A percentile compares a stretch with the other conserved stretches of the same genome.
Evolutionary conservation across 2,888 invertebrate species (phyloP).

Genomic region (Synanthedon formicaeformis): DNA sequence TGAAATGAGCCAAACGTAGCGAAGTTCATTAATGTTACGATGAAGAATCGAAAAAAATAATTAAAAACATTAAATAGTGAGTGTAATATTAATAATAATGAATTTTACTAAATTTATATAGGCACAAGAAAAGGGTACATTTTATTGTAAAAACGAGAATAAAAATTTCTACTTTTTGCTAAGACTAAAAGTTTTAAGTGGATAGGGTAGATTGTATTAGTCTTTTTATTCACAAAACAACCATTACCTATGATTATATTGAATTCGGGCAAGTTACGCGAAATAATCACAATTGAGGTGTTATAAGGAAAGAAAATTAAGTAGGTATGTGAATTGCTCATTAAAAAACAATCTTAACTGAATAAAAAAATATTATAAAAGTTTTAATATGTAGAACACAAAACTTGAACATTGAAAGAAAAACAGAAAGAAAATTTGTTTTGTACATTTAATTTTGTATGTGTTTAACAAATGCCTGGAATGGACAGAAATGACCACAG

Average conservation of each 20-base stretch:
- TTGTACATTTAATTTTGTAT: too few species aligned
- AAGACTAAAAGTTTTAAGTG: constrained; percentile 24
- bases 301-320: too few species aligned
- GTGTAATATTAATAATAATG: constrained; percentile 11
- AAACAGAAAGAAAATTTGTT: too few species aligned
- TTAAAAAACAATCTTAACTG: neutral
- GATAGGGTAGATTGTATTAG: constrained; percentile 1
- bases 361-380: too few species aligned
- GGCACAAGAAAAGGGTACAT: constrained; percentile 39
- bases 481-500: too few species aligned
- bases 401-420: too few species aligned
- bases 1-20: constrained; percentile 50
- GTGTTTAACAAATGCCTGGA: too few species aligned
- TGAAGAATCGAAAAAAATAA: constrained; percentile 23
- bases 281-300: neutral
- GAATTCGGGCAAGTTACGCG: neutral
- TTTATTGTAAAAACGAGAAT: constrained; percentile 21
- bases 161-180: constrained; percentile 36
- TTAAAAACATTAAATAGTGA: neutral
- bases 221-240: neutral
- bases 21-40: constrained; percentile 43
- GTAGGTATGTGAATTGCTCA: neutral
- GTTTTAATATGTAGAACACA: too few species aligned
- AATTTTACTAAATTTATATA: constrained; percentile 32
- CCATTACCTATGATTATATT: neutral